A percentile compares a stretch with the other conserved stretches of the same genome.
These are phyloP conservation scores for Hyperoplus immaculatus DNA, from an alignment of 2,797 vertebrate genomes.

Conservation along the genomic window DNA sequence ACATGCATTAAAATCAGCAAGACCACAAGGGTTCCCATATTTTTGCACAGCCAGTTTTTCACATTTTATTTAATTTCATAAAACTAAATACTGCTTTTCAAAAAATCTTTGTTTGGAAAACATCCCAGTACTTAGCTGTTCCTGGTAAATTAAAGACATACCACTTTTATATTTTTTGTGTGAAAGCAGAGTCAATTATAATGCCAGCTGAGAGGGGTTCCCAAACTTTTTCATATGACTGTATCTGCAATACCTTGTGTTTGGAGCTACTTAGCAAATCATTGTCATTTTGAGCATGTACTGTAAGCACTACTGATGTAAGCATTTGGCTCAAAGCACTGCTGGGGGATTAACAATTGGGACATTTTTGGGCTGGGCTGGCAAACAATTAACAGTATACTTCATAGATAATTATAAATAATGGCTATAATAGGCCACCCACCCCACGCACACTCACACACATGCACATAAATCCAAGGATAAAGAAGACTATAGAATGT, in stretches of 20 bases:
- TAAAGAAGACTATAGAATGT: not conserved
- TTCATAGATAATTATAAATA: not conserved
- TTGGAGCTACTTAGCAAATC: not conserved
- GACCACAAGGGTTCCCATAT: too few species aligned
- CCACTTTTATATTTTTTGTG: too few species aligned
- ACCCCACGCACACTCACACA: slow-evolving; percentile 9
- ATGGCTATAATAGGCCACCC: not conserved
- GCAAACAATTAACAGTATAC: not conserved
- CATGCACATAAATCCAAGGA: not conserved
- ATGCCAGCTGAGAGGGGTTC: too few species aligned
- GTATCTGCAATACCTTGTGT: not conserved
- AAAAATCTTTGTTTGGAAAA: too few species aligned
- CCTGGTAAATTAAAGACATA: too few species aligned
- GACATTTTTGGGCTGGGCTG: not conserved
- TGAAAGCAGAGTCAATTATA: too few species aligned
- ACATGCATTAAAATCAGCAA: too few species aligned
- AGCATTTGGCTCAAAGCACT: not conserved
- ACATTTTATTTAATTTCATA: too few species aligned
- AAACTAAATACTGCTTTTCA: too few species aligned
- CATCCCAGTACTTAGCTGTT: too few species aligned
- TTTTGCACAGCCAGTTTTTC: too few species aligned
- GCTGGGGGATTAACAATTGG: not conserved
- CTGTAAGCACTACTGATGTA: not conserved
- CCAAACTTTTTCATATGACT: too few species aligned
- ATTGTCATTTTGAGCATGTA: not conserved